Conservation (phyloP, 2,113 vertebrate species). For the Willisornis vidua region DNA sequence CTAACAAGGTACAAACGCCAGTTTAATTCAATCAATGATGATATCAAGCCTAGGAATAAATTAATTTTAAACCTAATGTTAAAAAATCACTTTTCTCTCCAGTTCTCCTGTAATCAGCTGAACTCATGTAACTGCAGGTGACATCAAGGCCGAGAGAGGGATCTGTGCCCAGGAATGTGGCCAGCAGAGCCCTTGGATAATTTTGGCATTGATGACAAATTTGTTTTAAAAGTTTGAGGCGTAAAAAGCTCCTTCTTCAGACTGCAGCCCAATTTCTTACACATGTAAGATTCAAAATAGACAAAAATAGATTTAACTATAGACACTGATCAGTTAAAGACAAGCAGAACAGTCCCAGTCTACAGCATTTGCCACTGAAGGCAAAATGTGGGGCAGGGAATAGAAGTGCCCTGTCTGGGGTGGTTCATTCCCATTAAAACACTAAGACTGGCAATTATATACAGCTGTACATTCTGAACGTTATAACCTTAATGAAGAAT, state of each 20-base stretch:
- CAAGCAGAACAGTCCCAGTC: background rate
- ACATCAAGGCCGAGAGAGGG: background rate
- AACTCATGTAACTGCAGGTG: background rate
- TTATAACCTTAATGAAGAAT: background rate
- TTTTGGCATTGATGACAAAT: background rate
- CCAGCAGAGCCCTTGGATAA: background rate
- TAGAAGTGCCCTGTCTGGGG: background rate
- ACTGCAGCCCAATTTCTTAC: background rate
- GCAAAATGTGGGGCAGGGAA: background rate
- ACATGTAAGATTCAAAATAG: background rate
- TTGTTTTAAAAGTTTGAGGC: background rate
- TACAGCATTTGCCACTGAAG: background rate
- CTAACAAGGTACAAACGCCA: background rate
- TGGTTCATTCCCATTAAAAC: background rate
- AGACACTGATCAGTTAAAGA: background rate
- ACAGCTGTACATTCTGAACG: background rate
- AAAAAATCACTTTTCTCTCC: background rate
- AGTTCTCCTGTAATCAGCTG: background rate
- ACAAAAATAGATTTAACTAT: background rate
- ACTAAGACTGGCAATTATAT: rapidly evolving
- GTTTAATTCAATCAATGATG: background rate
- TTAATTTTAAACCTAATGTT: background rate
- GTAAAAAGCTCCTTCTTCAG: background rate
- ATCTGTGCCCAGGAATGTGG: rapidly evolving
- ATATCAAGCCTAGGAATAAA: rapidly evolving